Base-by-base conservation (phyloP, 2,113 vertebrate species). In the Osmerus eperlanus region DNA sequence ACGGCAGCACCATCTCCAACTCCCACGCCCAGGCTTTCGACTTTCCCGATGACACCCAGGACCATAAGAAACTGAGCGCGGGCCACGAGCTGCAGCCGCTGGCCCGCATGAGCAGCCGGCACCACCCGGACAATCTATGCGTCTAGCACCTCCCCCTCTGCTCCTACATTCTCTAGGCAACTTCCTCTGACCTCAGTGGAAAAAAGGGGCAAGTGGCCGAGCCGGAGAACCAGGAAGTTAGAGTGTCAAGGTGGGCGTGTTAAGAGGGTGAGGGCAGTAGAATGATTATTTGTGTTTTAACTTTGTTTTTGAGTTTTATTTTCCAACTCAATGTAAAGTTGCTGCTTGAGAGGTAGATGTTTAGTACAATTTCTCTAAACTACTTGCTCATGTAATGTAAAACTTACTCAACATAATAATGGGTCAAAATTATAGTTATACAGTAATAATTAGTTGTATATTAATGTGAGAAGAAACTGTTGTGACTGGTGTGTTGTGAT, bases 1-100 rank as follows among this genome's bases (percentile, higher is more conserved):
- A 91, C 1, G 96, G 89, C 79, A 99, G 97, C 92, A 98, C 96
- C 84, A 99, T 99, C 88, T 99, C 97, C 78, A 99, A 99, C 89
- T 97, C 96, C 0, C 97, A 99, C 0, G 97, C 96, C 2, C 97
- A 99, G 82, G 95, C 95, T 75, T 99, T 99, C 60, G 97, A 99
- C 83, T 99, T 95, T 89, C 84, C 95, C 0, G 97, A 98, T 4
- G 95, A 98, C 18, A 94, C 93, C 71, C 94, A 95, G 16, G 96
- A 95, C 89, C 88, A 93, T 14, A 98, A 98, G 92, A 98, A 96
- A 81, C 83, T 95, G 53, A 80, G 92, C 0, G 88, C 92, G 0
- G 94, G 92, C 15, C 94, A 96, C 0, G 96, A 99, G 92, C 85
- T 98, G 63, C 97, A 97, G 71, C 23, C 23, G 1, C 1, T 23